Evolutionary conservation across 2,797 vertebrate genomes (phyloP), one percentile per base, ranked within the genome.

Genomic region (Ceryle rudis): DNA sequence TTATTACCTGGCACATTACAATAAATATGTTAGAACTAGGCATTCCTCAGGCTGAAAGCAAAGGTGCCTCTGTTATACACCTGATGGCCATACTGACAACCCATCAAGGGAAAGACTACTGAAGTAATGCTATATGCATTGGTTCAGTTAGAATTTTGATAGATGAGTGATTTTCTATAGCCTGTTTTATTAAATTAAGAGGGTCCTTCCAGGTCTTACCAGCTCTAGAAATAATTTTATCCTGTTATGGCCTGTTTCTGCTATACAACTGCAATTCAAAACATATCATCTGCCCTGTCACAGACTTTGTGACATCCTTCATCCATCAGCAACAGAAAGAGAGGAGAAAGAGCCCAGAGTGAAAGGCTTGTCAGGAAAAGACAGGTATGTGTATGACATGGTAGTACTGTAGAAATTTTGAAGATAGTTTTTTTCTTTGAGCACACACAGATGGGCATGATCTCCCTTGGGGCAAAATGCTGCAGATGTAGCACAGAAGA

Each of bases 351-450:
- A 79, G 15, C 23, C 33, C 29, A 55, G n/a, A 41, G 11, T 54
- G 14, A 60, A 84, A 46, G 41, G 3, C 28, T 86, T 83, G 14
- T 44, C 49, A n/a, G 20, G 29, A 67, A 55, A n/a, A 64, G 8
- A 64, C 12, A 25, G 14, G 7, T 77, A 10, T 41, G n/a, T 60
- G 4, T 74, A n/a, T 1, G 0, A 44, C 33, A 7, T 5, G 4
- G 9, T 33, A 39, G 11, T 33, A 11, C 46, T 72, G 10, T 44
- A 62, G 64, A 47, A 54, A 35, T 69, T 75, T 51, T 70, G 26
- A 86, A 86, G 41, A 6, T 18, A 44, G 14, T 52, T 79, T 10
- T 55, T 72, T 14, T 28, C 20, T 58, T 41, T 64, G 33, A 71
- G 28, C 20, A 33, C 20, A 21, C 5, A 22, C 5, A 60, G 20